Evolutionary conservation across 2,888 invertebrate genomes (phyloP).

Genomic region (Chymomyza procnemis): DNA sequence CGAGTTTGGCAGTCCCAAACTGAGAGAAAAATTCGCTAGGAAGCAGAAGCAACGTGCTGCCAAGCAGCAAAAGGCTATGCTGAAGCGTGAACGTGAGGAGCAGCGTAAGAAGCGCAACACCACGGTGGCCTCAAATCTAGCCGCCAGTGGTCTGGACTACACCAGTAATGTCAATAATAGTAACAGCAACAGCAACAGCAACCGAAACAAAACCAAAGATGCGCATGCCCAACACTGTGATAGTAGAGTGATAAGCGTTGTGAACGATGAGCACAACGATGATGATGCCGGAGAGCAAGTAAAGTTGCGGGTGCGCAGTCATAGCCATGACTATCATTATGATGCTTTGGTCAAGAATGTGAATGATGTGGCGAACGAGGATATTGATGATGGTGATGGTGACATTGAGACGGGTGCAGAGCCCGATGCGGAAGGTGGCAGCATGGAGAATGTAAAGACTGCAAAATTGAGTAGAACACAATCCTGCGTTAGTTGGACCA

Average conservation of each 20-base stretch:
- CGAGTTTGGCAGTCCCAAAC: constrained; percentile 78
- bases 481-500: constrained; percentile 78
- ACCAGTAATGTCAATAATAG: constrained; percentile 30
- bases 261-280: constrained; percentile 18
- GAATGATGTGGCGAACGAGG: too few relatives aligned
- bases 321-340: constrained; percentile 59
- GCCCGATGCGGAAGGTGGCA: constrained; percentile 33
- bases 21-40: constrained; percentile 76
- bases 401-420: constrained; percentile 61
- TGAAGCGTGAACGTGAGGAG: constrained; percentile 61
- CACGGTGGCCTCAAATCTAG: constrained; percentile 58
- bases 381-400: constrained; percentile 8
- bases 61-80: constrained; percentile 67
- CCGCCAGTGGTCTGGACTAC: constrained; percentile 51
- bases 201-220: constrained; percentile 1
- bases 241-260: constrained; percentile 26
- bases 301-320: constrained; percentile 53
- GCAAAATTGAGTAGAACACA: constrained; percentile 61
- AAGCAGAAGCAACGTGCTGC: constrained; percentile 74
- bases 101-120: constrained; percentile 67
- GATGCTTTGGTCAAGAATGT: constrained; percentile 21
- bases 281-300: neutral
- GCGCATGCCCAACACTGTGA: constrained; percentile 43
- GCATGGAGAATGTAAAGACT: constrained; percentile 57
- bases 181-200: neutral